Evolutionary conservation across 2,888 invertebrate genomes (phyloP).

Genomic region (Pristionchus maxplancki): DNA sequence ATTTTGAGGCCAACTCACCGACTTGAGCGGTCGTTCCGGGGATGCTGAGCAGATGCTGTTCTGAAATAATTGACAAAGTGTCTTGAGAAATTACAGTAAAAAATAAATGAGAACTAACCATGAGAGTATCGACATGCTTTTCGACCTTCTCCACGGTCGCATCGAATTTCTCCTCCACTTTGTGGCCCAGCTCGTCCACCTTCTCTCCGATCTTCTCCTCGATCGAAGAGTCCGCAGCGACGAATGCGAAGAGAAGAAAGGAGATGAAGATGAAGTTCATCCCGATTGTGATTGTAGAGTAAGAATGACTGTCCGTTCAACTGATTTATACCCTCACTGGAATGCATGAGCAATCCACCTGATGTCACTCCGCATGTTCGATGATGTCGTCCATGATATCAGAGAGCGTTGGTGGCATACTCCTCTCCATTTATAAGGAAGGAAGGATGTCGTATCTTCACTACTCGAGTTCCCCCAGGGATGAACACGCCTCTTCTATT

Average conservation of each 20-base stretch:
- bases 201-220: neutral
- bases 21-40: neutral
- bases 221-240: neutral
- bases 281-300: constrained; percentile 18
- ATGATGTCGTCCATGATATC: constrained; percentile 14
- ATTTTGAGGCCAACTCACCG: neutral
- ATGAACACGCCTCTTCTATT: constrained; percentile 11
- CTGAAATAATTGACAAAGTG: neutral
- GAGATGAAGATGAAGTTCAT: neutral
- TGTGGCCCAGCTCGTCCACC: neutral
- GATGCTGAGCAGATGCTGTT: neutral
- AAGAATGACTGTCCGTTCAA: neutral
- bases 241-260: neutral
- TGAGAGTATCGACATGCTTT: neutral
- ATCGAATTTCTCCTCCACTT: neutral
- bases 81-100: neutral
- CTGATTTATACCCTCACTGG: neutral
- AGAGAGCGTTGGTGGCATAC: neutral
- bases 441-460: neutral
- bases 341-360: constrained; percentile 30
- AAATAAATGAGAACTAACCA: neutral
- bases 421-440: neutral
- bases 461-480: constrained; percentile 12
- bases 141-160: neutral
- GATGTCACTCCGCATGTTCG: constrained; percentile 5